These are phyloP conservation scores for Sebastes iracundus DNA, from an alignment of 2,797 vertebrate genomes.

Conservation along the genomic window DNA sequence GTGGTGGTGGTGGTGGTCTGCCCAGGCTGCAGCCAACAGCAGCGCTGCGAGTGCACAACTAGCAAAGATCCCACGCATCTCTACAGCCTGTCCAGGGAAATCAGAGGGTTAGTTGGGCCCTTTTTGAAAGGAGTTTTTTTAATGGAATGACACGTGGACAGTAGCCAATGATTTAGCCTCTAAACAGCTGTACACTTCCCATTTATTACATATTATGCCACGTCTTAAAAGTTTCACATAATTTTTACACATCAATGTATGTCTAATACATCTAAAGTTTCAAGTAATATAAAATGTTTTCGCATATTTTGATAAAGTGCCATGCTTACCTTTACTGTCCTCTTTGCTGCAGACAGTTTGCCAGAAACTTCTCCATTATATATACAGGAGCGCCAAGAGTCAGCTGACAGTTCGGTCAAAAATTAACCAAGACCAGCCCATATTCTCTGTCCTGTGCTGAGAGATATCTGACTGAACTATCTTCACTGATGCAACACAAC, in stretches of 20 bases:
- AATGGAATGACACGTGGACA: not conserved
- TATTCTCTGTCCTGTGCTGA: conserved; percentile 12
- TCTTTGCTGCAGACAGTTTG: conserved; percentile 62
- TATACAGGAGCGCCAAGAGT: conserved; percentile 54
- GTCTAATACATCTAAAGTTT: not conserved
- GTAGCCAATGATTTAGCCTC: not conserved
- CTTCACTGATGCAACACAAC: conserved; percentile 50
- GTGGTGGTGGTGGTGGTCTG: conserved; percentile 49
- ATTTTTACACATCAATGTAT: not conserved
- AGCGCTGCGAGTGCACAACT: conserved; percentile 59
- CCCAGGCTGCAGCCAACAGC: conserved; percentile 68
- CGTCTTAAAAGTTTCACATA: not conserved
- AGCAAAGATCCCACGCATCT: conserved; percentile 69
- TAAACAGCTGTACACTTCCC: not conserved
- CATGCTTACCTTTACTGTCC: conserved; percentile 65
- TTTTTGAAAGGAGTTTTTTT: not conserved
- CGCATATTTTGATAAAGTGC: not conserved
- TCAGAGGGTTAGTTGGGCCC: not conserved
- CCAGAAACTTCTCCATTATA: conserved; percentile 47
- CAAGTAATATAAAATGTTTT: not conserved
- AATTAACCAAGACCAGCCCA: conserved; percentile 55
- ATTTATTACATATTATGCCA: not conserved
- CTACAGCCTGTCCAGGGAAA: conserved; percentile 54
- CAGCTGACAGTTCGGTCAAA: conserved; percentile 61
- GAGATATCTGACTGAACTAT: conserved; percentile 14